Percentiles rank a stretch among this genome's conserved stretches.
These are phyloP conservation scores for Vultur gryphus DNA, from an alignment of 2,797 vertebrate species.

Conservation along the genomic window DNA sequence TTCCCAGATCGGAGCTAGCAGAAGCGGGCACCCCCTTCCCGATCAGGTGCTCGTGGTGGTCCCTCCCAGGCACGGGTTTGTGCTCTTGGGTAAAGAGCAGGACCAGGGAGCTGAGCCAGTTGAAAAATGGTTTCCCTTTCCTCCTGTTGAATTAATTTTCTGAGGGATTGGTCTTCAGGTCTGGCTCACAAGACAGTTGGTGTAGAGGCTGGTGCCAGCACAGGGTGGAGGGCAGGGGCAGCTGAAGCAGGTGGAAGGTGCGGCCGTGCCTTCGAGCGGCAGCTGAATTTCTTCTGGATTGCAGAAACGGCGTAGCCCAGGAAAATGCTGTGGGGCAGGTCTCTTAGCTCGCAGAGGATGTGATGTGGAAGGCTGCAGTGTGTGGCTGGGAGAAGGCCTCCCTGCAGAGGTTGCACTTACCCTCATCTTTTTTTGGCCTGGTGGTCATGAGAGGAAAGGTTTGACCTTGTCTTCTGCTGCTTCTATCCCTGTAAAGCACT, in stretches of 20 bases:
- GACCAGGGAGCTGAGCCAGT: background rate
- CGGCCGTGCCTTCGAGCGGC: accelerated
- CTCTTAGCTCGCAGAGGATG: background rate
- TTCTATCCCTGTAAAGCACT: background rate
- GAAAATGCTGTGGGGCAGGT: background rate
- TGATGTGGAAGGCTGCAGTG: background rate
- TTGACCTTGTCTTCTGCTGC: background rate
- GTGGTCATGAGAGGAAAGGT: background rate
- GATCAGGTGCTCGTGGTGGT: accelerated
- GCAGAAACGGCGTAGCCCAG: background rate
- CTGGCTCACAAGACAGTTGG: background rate
- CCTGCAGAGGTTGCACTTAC: background rate
- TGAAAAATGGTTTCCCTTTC: background rate
- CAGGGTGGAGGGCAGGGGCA: too few species aligned
- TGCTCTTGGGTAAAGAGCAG: background rate
- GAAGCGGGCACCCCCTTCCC: background rate
- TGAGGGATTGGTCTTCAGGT: background rate
- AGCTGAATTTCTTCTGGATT: background rate
- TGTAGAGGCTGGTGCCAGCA: background rate
- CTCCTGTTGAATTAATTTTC: background rate
- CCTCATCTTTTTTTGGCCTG: background rate
- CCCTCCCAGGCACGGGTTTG: background rate
- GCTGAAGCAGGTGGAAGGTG: background rate
- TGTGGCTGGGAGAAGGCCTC: background rate
- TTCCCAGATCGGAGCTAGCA: background rate